Percentiles rank a stretch among this genome's conserved stretches.
Conservation (phyloP, 2,113 vertebrate species). For the Sterrhoptilus dennistouni region DNA sequence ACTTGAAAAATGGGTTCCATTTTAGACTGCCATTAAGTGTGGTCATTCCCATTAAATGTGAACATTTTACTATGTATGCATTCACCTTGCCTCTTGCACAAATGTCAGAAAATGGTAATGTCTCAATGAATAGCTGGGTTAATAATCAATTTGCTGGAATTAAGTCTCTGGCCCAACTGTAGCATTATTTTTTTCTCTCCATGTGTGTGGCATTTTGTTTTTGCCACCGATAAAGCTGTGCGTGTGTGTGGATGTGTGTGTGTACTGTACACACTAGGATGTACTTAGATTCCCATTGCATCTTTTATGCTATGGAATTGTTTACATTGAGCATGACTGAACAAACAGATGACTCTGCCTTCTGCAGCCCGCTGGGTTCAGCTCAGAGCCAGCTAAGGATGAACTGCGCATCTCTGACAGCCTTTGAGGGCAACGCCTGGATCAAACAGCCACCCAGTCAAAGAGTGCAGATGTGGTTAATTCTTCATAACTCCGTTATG, state of each 20-base stretch:
- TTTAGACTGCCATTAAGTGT: slow-evolving; percentile 87
- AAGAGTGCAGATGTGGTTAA: slow-evolving; percentile 10
- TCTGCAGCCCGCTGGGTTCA: slow-evolving; percentile 59
- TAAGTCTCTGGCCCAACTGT: slow-evolving; percentile 79
- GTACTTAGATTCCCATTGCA: slow-evolving; percentile 68
- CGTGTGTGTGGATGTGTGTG: neutral
- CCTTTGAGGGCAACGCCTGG: neutral
- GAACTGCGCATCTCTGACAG: slow-evolving; percentile 25
- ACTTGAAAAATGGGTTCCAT: slow-evolving; percentile 95
- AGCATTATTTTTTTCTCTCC: slow-evolving; percentile 70
- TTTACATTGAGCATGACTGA: slow-evolving; percentile 79
- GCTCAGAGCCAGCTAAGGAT: slow-evolving; percentile 8
- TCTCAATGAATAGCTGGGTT: slow-evolving; percentile 73
- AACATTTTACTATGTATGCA: slow-evolving; percentile 86
- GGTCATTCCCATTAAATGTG: slow-evolving; percentile 97
- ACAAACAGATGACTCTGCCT: slow-evolving; percentile 65
- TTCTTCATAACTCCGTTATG: slow-evolving; percentile 64
- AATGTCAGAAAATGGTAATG: slow-evolving; percentile 78
- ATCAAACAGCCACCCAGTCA: slow-evolving; percentile 9
- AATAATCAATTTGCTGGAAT: slow-evolving; percentile 76
- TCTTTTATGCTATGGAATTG: slow-evolving; percentile 74
- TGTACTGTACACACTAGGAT: slow-evolving; percentile 65
- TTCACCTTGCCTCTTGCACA: slow-evolving; percentile 87
- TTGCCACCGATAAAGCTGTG: slow-evolving; percentile 64
- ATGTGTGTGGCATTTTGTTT: slow-evolving; percentile 64